Evolutionary conservation across 2,113 vertebrate species (phyloP).

Genomic region (Aepyceros melampus): DNA sequence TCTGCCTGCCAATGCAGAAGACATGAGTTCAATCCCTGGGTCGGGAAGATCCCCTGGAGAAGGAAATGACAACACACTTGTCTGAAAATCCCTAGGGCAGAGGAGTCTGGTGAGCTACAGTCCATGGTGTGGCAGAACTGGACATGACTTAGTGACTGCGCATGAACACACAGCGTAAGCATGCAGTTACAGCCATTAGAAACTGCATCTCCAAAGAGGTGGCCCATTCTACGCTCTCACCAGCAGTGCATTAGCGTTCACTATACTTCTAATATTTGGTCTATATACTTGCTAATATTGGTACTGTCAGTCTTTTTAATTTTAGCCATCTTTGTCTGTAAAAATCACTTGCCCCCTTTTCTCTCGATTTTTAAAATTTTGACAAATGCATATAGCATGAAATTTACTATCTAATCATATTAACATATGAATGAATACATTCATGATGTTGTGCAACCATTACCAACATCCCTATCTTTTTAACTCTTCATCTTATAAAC

Average conservation of each 20-base stretch:
- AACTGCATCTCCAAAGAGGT: not conserved
- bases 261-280: too few relatives aligned
- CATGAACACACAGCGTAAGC: not conserved
- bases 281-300: not conserved
- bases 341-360: not conserved
- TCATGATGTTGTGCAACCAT: not conserved
- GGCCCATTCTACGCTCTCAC: not conserved
- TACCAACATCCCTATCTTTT: not conserved
- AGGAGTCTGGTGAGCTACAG: not conserved
- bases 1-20: not conserved
- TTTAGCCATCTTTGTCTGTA: not conserved
- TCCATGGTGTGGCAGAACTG: not conserved
- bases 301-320: not conserved
- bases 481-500: not conserved
- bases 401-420: not conserved
- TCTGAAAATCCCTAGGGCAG: not conserved
- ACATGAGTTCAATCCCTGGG: not conserved
- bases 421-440: not conserved
- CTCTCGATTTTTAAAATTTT: not conserved
- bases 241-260: not conserved
- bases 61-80: not conserved
- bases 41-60: not conserved
- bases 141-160: not conserved
- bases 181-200: not conserved
- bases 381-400: not conserved